A percentile compares a stretch with the other conserved stretches of the same genome.
Evolutionary conservation across 2,797 vertebrate species (phyloP).

Genomic region (Myripristis murdjan): DNA sequence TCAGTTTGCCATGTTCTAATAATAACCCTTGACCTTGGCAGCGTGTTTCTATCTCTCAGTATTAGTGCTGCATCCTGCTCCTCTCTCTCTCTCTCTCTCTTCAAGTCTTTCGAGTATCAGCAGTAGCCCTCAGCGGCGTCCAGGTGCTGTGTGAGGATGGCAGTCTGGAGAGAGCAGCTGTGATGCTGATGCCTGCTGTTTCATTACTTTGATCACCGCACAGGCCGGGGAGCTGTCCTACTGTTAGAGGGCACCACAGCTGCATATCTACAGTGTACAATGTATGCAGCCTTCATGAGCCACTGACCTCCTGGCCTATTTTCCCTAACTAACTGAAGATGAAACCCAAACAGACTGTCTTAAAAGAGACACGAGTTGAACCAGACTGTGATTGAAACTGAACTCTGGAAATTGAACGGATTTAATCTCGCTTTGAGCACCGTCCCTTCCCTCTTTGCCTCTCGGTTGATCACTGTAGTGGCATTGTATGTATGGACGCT

Average conservation of each 20-base stretch:
- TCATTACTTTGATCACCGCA: slow-evolving; percentile 53
- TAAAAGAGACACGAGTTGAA: too few relatives aligned
- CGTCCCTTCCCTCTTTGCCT: not conserved
- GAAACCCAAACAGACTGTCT: not conserved
- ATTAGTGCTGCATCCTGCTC: not conserved
- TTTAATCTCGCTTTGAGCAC: not conserved
- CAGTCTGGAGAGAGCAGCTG: slow-evolving; percentile 58
- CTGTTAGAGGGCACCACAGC: slow-evolving; percentile 36
- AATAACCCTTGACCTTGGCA: not conserved
- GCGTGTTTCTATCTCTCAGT: slow-evolving; percentile 16
- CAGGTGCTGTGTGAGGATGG: slow-evolving; percentile 35
- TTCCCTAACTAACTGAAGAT: slow-evolving; percentile 16
- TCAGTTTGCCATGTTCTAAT: slow-evolving; percentile 22
- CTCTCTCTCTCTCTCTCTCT: not conserved
- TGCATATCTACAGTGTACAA: slow-evolving; percentile 35
- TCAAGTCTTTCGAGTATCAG: slow-evolving; percentile 8
- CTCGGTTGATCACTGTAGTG: not conserved
- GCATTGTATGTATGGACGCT: not conserved
- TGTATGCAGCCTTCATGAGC: not conserved
- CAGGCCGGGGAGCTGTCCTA: slow-evolving; percentile 32
- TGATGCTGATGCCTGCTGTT: slow-evolving; percentile 41
- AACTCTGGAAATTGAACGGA: not conserved
- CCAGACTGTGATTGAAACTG: not conserved
- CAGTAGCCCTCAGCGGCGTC: not conserved
- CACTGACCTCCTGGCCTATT: slow-evolving; percentile 50